Base-by-base conservation (phyloP, 2,797 vertebrate genomes). In the Hippoglossus hippoglossus region DNA sequence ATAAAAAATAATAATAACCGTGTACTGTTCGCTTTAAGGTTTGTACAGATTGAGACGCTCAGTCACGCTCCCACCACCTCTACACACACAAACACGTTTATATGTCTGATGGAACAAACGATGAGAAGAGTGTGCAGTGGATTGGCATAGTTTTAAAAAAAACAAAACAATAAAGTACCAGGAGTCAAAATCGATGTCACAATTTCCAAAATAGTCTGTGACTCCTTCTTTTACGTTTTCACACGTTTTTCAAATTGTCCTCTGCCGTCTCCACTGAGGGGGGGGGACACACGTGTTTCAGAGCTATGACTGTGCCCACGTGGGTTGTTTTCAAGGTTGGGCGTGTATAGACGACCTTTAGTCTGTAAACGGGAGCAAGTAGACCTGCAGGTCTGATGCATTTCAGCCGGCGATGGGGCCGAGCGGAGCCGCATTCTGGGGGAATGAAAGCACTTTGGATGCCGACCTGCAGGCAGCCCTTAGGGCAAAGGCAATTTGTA, bases 1-100 rank as follows among this genome's bases (percentile, higher is more conserved):
- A 41, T n/a, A 39, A 2, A 18, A 10, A 26, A 6, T 3, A 82
- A 70, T 24, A 22, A 6, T 2, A 82, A 70, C 52, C 63, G 56
- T 73, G 79, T 86, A 84, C 86, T 67, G 83, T 80, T 91, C 79
- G 80, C 83, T 86, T 72, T 61, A 83, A 87, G 64, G 36, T 89
- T 91, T 91, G 77, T 90, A 93, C 91, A 92, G 85, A 88, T 82
- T 76, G 77, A 91, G 89, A 93, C 87, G 74, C 87, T 89, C 83
- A 84, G 71, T 82, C 90, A 83, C 81, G 79, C 69, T 81, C 71
- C 78, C 80, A 71, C 57, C 70, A 65, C 41, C 70, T 59, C 69
- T 62, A 74, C 71, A 79, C 80, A 73, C 77, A 86, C 86, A 90
- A 71, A 88, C 77, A 66, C 72, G 79, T 69, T 76, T 63, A 67